phyloP scores from a whole-genome alignment of 2,113 vertebrate genomes.

The Scopus umbretta region DNA sequence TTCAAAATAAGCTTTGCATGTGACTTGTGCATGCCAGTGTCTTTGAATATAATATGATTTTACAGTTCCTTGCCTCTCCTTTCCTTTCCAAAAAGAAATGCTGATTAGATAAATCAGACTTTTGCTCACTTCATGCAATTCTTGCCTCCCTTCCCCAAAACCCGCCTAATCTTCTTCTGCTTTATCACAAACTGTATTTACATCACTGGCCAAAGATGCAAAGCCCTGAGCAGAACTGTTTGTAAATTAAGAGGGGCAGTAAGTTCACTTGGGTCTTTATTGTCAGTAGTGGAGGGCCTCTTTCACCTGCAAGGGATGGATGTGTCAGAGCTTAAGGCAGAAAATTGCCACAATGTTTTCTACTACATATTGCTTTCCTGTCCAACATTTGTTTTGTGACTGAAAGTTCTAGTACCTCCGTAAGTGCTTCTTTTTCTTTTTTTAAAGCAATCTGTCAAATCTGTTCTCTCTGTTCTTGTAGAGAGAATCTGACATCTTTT shows the following conservation, averaged over 20 bases:
- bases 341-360: background rate
- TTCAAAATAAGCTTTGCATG: constrained; percentile 24
- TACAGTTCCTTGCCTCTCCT: background rate
- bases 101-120: background rate
- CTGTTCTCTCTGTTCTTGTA: constrained; percentile 14
- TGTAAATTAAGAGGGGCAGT: background rate
- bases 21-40: background rate
- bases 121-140: background rate
- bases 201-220: background rate
- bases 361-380: background rate
- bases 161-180: background rate
- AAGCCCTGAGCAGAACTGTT: background rate
- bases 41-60: background rate
- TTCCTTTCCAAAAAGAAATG: background rate
- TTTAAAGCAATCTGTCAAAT: constrained; percentile 39
- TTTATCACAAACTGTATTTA: background rate
- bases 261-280: background rate
- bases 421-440: background rate
- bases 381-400: background rate
- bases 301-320: background rate
- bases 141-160: background rate
- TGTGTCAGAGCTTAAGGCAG: background rate
- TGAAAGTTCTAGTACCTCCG: constrained; percentile 16
- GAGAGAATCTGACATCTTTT: constrained; percentile 21
- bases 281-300: too few relatives aligned